Conservation (phyloP, 1,140 invertebrate species). For the Triops cancriformis region DNA sequence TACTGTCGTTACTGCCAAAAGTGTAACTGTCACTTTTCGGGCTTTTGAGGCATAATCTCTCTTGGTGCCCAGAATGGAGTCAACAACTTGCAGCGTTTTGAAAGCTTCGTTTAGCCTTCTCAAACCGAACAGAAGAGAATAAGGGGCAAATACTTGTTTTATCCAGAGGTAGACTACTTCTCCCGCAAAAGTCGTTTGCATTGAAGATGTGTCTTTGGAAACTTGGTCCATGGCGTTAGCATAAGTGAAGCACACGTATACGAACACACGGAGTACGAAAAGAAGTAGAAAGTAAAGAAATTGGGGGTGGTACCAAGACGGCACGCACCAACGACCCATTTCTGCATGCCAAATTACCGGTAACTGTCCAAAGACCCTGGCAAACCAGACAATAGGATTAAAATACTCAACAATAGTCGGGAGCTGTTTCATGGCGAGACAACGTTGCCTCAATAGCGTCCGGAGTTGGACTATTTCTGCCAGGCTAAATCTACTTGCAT, state of each 20-base stretch:
- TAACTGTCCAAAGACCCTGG: too few relatives aligned
- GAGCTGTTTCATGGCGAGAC: too few relatives aligned
- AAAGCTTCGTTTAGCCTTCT: background rate
- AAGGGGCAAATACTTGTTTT: background rate
- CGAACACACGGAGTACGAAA: background rate
- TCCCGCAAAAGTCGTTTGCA: background rate
- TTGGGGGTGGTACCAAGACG: too few relatives aligned
- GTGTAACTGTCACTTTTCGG: background rate
- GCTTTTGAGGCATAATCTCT: background rate
- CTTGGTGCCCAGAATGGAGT: background rate
- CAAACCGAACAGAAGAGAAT: background rate
- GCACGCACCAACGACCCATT: too few relatives aligned
- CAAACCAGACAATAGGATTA: too few relatives aligned
- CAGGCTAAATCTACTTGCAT: too few relatives aligned
- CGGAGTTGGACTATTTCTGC: too few relatives aligned
- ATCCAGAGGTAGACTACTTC: background rate
- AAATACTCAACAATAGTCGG: too few relatives aligned
- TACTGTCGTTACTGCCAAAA: background rate
- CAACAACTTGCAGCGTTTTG: background rate
- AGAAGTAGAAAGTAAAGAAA: too few relatives aligned
- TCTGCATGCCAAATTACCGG: too few relatives aligned
- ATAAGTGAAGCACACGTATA: background rate
- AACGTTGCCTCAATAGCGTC: too few relatives aligned
- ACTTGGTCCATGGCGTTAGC: background rate
- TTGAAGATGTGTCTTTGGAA: background rate